Conservation (phyloP, 2,797 vertebrate species). For the Platalea minor region DNA sequence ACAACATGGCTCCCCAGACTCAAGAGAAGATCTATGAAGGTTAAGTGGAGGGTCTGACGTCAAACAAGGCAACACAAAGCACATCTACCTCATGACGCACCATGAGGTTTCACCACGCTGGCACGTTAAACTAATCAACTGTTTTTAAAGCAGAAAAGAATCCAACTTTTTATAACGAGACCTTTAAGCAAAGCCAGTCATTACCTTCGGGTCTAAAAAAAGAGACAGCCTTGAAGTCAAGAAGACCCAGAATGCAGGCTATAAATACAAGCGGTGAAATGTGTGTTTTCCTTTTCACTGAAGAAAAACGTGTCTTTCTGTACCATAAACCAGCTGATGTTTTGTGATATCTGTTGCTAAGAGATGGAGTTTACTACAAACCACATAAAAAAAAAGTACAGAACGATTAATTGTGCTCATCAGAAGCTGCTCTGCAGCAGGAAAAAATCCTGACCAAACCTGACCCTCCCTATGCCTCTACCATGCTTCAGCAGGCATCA, state of each 20-base stretch:
- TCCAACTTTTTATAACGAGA: background rate
- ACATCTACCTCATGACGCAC: accelerated
- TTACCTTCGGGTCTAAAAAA: slow-evolving; percentile 30
- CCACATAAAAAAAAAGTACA: background rate
- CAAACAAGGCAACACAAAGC: background rate
- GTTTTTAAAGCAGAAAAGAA: background rate
- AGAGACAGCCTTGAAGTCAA: slow-evolving; percentile 23
- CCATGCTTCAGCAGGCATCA: background rate
- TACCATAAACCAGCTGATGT: slow-evolving; percentile 20
- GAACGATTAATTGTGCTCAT: background rate
- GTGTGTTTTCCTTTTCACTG: background rate
- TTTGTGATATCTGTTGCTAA: slow-evolving; percentile 59
- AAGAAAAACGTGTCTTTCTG: slow-evolving; percentile 3
- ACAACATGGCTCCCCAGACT: background rate
- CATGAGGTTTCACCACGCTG: accelerated
- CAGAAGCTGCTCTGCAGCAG: background rate
- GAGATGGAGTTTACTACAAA: slow-evolving; percentile 28
- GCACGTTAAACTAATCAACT: background rate
- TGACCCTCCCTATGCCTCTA: background rate
- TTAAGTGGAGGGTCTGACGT: background rate
- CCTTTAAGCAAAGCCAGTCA: background rate
- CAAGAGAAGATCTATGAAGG: background rate
- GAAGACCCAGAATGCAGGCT: slow-evolving; percentile 46
- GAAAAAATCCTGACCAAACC: background rate
- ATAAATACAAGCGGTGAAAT: slow-evolving; percentile 10